Evolutionary conservation across 1,140 invertebrate genomes (phyloP), one percentile per base, ranked within the genome.

Genomic region (Mercenaria mercenaria): DNA sequence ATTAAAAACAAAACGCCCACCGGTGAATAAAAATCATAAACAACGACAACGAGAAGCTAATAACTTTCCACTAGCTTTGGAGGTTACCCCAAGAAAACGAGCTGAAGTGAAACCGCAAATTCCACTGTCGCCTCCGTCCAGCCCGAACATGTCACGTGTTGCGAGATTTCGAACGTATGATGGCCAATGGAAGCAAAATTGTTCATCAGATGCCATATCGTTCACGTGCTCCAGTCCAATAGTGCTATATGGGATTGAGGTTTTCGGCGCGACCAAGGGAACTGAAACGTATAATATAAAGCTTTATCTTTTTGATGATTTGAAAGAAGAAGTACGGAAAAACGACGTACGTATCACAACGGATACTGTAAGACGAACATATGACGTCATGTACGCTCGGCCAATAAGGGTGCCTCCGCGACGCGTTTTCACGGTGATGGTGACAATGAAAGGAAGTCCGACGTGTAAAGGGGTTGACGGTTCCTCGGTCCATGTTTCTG

Each of bases 391-490:
- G 41, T 89, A 83, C 37, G 26, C 80, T 39, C 59, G 88, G 52
- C 88, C 79, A n/a, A 52, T 89, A 23, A 13, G 88, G 18, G 64
- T 89, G 18, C 88, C 88, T 20, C 79, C 88, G 13, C 18, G 69
- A 13, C 80, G 88, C 26, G 37, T 76, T 6, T 89, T 89, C 52
- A 89, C 88, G 32, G 41, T 83, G 8, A 23, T 61, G 79, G 41
- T 89, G 18, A 74, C 52, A 18, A 81, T 86, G 79, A 91, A 59
- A 67, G 86, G 80, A 13, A 87, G 67, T 41, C 87, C 69, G 0
- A 76, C 56, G n/a, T 23, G 39, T n/a, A 91, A 83, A 76, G 91
- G 91, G 34, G 72, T 87, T 0, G 88, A 80, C 20, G 86, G 85
- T 20, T 41, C 52, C 26, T 18, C 74, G 8, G 43, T 67, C 3